Base-by-base conservation (phyloP, 2,888 invertebrate genomes). In the Pyrochroa serraticornis region DNA sequence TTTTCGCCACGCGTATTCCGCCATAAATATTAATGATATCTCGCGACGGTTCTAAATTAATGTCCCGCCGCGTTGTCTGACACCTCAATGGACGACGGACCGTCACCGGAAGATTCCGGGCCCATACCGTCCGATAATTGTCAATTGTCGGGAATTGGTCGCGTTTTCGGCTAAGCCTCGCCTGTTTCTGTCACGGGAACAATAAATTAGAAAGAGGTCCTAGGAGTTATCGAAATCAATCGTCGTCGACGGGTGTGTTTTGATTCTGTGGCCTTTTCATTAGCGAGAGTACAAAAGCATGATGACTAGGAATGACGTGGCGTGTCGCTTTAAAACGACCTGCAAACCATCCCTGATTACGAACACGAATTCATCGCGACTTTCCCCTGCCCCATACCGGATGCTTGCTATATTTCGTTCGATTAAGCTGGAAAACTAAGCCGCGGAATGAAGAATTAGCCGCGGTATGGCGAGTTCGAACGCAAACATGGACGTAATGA, bases 181-280 rank as follows among this genome's bases (percentile, higher is more conserved):
- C 22, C 22, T 22, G 22, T 22, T 22, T 22, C 22, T 22, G 22
- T 22, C 22, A 5, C 22, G 3, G 22, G 5, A 22, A 22, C 22
- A 5, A 22, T 22, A 22, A 22, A 22, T 22, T 5, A 22, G 22
- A n/a, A n/a, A n/a, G 22, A 22, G 22, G 22, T 22, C 22, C 22
- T 22, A 22, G 22, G 22, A 22, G 22, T 22, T 22, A 22, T 22
- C 22, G 22, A 22, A 22, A 22, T 22, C 22, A 22, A 22, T 22
- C 22, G 22, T 22, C 22, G 22, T 3, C 5, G 22, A 5, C 22
- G 53, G 65, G 63, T 59, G 60, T 57, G 65, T 64, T 65, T 59
- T 60, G 63, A 64, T 62, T 65, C 58, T 56, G 56, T 46, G 55
- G 49, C 60, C 64, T 63, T 64, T 66, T 66, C 66, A 66, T 66